Conservation (phyloP, 2,888 invertebrate species). For the Cheilosia impressa region DNA sequence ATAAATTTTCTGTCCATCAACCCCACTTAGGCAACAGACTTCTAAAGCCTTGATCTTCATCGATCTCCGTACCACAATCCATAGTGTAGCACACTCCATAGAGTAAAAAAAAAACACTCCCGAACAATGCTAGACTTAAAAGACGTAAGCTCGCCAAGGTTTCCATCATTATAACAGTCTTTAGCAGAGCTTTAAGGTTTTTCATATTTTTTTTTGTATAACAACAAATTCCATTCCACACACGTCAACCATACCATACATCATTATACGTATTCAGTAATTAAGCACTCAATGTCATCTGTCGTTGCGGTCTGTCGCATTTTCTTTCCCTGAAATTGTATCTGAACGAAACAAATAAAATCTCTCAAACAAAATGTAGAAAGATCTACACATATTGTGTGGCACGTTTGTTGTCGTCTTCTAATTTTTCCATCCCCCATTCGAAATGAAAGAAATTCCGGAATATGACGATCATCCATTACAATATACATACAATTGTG, state of each 20-base stretch:
- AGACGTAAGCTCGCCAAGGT: not conserved
- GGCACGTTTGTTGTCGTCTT: conserved; percentile 26
- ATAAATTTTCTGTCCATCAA: not conserved
- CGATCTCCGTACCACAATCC: too few relatives aligned
- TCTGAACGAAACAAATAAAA: conserved; percentile 29
- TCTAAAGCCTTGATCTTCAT: too few relatives aligned
- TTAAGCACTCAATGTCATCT: conserved; percentile 73
- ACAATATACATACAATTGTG: conserved; percentile 20
- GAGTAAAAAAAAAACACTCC: not conserved
- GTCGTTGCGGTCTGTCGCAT: conserved; percentile 73
- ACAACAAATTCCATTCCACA: conserved; percentile 23
- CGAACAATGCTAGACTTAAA: not conserved
- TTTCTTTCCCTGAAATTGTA: conserved; percentile 68
- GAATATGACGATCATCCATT: conserved; percentile 60
- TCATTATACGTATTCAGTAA: conserved; percentile 58
- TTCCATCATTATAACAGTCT: conserved; percentile 5
- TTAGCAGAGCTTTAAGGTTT: conserved; percentile 3
- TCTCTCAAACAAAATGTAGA: conserved; percentile 16
- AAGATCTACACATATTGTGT: conserved; percentile 38
- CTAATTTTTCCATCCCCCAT: conserved; percentile 29
- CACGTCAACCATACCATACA: conserved; percentile 48
- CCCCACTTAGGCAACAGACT: too few relatives aligned
- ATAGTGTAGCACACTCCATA: not conserved
- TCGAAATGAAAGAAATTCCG: conserved; percentile 31
- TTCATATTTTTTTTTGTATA: not conserved